Base-by-base conservation (phyloP, 2,888 invertebrate species). In the Melanchra persicariae region DNA sequence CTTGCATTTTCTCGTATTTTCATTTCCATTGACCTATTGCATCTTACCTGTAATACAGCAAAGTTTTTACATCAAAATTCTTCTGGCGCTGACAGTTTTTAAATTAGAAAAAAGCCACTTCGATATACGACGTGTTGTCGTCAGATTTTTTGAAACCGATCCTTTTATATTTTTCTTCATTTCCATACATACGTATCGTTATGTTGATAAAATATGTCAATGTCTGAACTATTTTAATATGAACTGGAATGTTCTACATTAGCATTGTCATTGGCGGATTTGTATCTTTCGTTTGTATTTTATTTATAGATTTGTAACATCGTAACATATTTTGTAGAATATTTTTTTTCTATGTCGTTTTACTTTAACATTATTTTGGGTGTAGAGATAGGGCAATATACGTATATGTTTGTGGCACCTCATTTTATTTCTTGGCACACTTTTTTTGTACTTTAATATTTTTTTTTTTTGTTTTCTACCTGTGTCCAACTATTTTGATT, bases 81-180 rank as follows among this genome's bases (percentile, higher is more conserved):
- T 76, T 79, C 86, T 85, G 84, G 26, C 45, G 54, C 61, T 82
- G 85, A 86, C 86, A 82, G 81, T 65, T 85, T 85, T 82, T 74
- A 85, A 85, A 80, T 82, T 82, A 81, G 74, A 74, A 79, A 80
- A 82, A 78, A 72, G 76, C 61, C 81, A 78, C 74, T 81, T 77
- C 77, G 62, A 64, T 70, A 71, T 73, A 57, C 73, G 70, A 62
- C 70, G 63, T 71, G 70, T 71, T 63, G 58, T 52, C 57, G 61
- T n/a, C 73, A 69, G 47, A 72, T 74, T 69, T 68, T 70, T 75
- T 63, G 51, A 71, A 43, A 66, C 22, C 34, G n/a, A 43, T 43
- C 64, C 51, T 70, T 62, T 59, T 34, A 54, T 65, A 51, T 68
- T 51, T 45, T 43, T 34, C 55, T 71, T 59, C 64, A 43, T 67